phyloP scores from a whole-genome alignment of 2,888 invertebrate genomes.

The Lasioglossum leucozonium region DNA sequence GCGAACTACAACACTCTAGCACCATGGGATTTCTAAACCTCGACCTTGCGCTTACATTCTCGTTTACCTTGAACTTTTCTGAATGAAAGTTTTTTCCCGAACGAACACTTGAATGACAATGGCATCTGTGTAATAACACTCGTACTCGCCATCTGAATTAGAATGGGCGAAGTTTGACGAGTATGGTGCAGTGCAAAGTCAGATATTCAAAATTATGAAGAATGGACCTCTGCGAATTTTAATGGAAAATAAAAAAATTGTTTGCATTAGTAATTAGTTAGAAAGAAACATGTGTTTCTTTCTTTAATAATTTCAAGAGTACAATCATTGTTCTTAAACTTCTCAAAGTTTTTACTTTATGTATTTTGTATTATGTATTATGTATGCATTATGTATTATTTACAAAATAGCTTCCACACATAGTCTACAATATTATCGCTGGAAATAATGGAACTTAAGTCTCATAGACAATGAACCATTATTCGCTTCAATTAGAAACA shows the following conservation, averaged over 20 bases:
- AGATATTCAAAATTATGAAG: background rate
- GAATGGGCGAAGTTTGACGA: background rate
- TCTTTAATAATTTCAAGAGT: background rate
- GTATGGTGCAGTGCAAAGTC: background rate
- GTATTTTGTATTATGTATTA: too few relatives aligned
- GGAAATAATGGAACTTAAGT: slow-evolving; percentile 5
- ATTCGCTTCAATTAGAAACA: background rate
- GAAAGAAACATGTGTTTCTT: too few relatives aligned
- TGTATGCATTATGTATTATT: too few relatives aligned
- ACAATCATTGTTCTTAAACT: background rate
- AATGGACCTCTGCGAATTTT: background rate
- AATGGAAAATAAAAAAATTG: background rate
- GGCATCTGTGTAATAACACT: background rate
- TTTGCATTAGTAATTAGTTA: too few relatives aligned
- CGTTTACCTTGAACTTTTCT: slow-evolving; percentile 39
- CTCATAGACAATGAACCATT: background rate
- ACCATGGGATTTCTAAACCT: background rate
- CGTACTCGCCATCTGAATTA: background rate
- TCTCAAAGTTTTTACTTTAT: background rate
- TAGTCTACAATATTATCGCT: slow-evolving; percentile 17
- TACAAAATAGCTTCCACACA: slow-evolving; percentile 38
- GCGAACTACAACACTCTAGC: background rate
- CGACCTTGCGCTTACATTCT: slow-evolving; percentile 20
- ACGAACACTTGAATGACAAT: background rate
- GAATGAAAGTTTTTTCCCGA: background rate